Conservation (phyloP, 2,888 invertebrate genomes). For the Dasysyrphus albostriatus region DNA sequence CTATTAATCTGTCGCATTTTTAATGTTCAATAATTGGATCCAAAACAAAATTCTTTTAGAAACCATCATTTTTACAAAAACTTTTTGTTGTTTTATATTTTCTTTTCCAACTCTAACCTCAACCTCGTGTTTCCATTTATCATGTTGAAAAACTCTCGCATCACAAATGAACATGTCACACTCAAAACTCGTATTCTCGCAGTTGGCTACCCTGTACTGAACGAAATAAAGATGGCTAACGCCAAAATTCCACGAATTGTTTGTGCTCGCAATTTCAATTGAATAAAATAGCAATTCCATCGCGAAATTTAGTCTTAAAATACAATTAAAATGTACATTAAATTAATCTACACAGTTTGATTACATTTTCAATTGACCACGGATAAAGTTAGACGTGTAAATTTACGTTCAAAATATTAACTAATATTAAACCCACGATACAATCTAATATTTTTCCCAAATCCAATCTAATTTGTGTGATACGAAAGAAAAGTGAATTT, state of each 20-base stretch:
- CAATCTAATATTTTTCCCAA: slow-evolving; percentile 14
- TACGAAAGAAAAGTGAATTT: slow-evolving; percentile 44
- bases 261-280: slow-evolving; percentile 77
- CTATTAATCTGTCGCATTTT: neutral
- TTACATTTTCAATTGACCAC: slow-evolving; percentile 8
- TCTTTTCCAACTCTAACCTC: neutral
- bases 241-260: slow-evolving; percentile 79
- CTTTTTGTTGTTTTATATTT: neutral
- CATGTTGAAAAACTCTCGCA: neutral
- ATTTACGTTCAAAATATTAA: slow-evolving; percentile 34
- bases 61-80: neutral
- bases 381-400: slow-evolving; percentile 14
- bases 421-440: slow-evolving; percentile 28
- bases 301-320: slow-evolving; percentile 32
- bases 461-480: slow-evolving; percentile 9
- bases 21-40: neutral
- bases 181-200: slow-evolving; percentile 53
- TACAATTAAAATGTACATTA: slow-evolving; percentile 19
- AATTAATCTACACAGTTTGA: slow-evolving; percentile 20
- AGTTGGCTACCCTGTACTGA: slow-evolving; percentile 77
- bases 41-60: neutral
- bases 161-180: slow-evolving; percentile 62
- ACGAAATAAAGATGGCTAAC: slow-evolving; percentile 79
- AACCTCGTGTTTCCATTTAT: slow-evolving; percentile 58
- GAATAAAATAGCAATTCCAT: slow-evolving; percentile 57